Evolutionary conservation across 1,140 invertebrate genomes (phyloP).

Genomic region (Neotoxoptera formosana): DNA sequence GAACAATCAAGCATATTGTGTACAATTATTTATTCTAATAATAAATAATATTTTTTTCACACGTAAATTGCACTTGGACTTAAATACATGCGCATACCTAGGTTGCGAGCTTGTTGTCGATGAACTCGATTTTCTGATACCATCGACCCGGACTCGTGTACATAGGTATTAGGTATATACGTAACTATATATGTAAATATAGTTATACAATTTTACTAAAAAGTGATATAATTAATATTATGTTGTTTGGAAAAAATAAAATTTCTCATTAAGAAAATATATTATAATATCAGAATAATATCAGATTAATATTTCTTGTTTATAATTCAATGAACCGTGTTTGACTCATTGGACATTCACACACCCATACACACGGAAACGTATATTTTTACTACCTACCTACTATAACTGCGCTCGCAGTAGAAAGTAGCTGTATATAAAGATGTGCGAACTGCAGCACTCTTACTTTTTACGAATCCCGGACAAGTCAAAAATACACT

Average conservation of each 20-base stretch:
- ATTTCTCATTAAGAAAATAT: neutral
- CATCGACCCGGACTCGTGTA: neutral
- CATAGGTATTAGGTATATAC: too few relatives aligned
- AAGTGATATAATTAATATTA: neutral
- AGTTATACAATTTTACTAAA: neutral
- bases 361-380: neutral
- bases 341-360: constrained; percentile 22
- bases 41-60: neutral
- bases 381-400: neutral
- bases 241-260: neutral
- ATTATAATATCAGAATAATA: neutral
- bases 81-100: neutral
- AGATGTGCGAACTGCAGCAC: constrained; percentile 31
- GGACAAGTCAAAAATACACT: neutral
- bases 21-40: neutral
- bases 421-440: constrained; percentile 25
- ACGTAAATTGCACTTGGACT: neutral
- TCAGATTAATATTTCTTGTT: neutral
- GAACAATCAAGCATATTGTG: neutral
- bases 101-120: neutral
- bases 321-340: neutral
- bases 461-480: constrained; percentile 42
- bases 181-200: neutral
- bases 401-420: neutral
- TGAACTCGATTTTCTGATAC: neutral